Conservation (phyloP, 2,888 invertebrate species). For the Ashinkailepas kermadecensis region DNA sequence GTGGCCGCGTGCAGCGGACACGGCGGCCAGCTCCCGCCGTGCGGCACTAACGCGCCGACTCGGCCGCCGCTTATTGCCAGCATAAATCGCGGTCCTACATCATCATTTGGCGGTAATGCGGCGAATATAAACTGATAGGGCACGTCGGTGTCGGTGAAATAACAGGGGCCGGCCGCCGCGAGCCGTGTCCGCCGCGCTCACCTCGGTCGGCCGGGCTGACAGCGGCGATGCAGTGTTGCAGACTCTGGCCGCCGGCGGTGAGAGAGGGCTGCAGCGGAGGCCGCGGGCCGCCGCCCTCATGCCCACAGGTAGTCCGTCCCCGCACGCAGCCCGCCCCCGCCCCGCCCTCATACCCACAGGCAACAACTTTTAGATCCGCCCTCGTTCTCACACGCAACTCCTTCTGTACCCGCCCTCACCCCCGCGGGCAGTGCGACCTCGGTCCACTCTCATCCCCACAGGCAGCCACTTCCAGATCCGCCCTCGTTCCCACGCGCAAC, state of each 20-base stretch:
- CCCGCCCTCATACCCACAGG: background rate
- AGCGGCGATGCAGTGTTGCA: background rate
- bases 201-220: too few relatives aligned
- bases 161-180: background rate
- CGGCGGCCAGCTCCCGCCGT: background rate
- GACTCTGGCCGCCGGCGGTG: background rate
- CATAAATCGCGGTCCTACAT: background rate
- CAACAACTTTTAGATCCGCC: too few relatives aligned
- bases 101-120: slow-evolving; percentile 7
- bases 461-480: too few relatives aligned
- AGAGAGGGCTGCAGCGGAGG: too few relatives aligned
- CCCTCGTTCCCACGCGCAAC: too few relatives aligned
- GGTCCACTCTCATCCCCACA: too few relatives aligned
- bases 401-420: too few relatives aligned
- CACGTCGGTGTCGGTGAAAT: background rate
- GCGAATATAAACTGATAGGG: slow-evolving; percentile 13
- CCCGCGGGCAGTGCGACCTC: too few relatives aligned
- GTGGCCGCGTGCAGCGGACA: background rate
- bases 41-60: background rate
- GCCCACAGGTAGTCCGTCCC: too few relatives aligned
- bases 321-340: background rate
- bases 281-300: too few relatives aligned
- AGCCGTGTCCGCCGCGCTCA: background rate
- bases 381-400: too few relatives aligned
- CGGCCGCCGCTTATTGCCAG: background rate